phyloP scores from a whole-genome alignment of 2,888 invertebrate species.

The Leptopilina syphax region DNA sequence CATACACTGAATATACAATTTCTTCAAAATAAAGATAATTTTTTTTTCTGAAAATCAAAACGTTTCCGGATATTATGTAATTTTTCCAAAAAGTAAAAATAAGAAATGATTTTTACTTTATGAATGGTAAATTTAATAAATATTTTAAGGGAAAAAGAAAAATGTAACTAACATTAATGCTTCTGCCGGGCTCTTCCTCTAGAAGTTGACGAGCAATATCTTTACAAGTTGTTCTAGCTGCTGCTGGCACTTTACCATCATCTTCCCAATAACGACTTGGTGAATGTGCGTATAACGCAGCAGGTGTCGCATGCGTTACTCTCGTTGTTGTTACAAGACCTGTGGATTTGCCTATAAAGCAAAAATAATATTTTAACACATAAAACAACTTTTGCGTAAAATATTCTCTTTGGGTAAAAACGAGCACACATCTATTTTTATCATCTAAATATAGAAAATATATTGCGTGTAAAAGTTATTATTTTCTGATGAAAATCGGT shows the following conservation, averaged over 20 bases:
- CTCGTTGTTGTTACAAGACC: slow-evolving; percentile 89
- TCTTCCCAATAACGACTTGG: slow-evolving; percentile 89
- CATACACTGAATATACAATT: too few relatives aligned
- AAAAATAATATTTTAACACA: slow-evolving; percentile 27
- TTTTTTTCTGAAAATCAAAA: too few relatives aligned
- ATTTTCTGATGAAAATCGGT: too few relatives aligned
- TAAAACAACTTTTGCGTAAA: not conserved
- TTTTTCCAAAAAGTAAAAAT: too few relatives aligned
- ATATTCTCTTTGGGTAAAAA: not conserved
- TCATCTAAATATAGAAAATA: not conserved
- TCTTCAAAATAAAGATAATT: too few relatives aligned
- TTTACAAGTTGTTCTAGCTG: slow-evolving; percentile 85
- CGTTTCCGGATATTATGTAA: too few relatives aligned
- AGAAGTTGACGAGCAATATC: slow-evolving; percentile 88
- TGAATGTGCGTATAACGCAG: slow-evolving; percentile 86
- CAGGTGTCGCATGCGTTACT: slow-evolving; percentile 89
- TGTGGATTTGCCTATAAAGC: slow-evolving; percentile 83
- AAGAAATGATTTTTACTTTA: too few relatives aligned
- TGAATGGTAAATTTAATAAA: too few relatives aligned
- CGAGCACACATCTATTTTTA: not conserved
- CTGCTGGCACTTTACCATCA: slow-evolving; percentile 86
- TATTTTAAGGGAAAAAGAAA: too few relatives aligned
- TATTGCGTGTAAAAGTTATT: too few relatives aligned
- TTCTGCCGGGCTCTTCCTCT: slow-evolving; percentile 86
- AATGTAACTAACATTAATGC: slow-evolving; percentile 81